Base-by-base conservation (phyloP, 2,797 vertebrate species). In the Hypotaenidia philippensis region DNA sequence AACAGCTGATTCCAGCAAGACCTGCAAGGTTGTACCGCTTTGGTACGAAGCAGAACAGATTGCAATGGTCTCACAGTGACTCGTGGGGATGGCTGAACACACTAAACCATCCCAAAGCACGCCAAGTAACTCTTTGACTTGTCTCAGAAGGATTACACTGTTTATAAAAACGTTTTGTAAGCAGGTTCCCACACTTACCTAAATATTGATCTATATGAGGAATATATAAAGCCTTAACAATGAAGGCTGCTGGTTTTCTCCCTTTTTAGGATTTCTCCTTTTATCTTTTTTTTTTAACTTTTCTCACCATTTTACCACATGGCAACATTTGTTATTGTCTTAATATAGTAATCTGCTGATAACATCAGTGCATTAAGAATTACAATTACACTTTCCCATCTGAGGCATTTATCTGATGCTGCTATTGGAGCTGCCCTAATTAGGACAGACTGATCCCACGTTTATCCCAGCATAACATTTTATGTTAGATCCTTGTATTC, bases 251-350 rank as follows among this genome's bases (percentile, higher is more conserved):
- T 29, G 7, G 5, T 59, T 63, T 80, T 59, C 52, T 74, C 41
- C 52, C 32, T 88, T 87, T 75, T 61, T n/a, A 84, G 49, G 23
- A 76, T 56, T 87, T 84, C 68, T 85, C 16, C 27, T 69, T 81
- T 32, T 34, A 56, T n/a, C 36, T 65, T 40, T 2, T 15, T 26
- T 20, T 31, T 32, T 40, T 1, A 25, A 20, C 4, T 47, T 87
- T 64, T 60, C 40, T 64, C 45, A 76, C 50, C 27, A 56, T 74
- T 53, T 82, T 82, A 38, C 40, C 57, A 31, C 22, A 26, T 31
- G 25, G 34, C 25, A 71, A 27, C 20, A 18, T 27, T n/a, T 74
- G 89, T 40, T 36, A 22, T 38, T 47, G 63, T n/a, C 55, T 44
- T 74, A 38, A 69, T 57, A 20, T 9, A 70, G 40, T 71, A 38